These are phyloP conservation scores for Chironomus riparius DNA, from an alignment of 2,888 invertebrate genomes.

Conservation along the genomic window DNA sequence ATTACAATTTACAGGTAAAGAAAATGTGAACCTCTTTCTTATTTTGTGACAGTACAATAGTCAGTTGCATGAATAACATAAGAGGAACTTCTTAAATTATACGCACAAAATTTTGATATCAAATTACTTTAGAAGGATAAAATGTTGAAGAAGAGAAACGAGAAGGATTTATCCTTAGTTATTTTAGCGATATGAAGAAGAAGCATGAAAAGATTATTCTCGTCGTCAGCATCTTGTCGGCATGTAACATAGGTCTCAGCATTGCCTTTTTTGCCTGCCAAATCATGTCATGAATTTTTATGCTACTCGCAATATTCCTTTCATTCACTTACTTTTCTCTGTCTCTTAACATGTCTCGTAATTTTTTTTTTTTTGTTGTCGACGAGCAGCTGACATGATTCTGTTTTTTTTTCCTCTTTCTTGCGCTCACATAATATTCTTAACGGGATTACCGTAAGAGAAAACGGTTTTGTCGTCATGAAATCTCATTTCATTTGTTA, in stretches of 20 bases:
- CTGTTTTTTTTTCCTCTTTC: neutral
- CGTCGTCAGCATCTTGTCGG: neutral
- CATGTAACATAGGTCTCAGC: neutral
- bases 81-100: no score
- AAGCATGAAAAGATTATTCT: neutral
- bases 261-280: neutral
- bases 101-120: no score
- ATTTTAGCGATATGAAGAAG: no score
- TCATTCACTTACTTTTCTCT: neutral
- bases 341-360: neutral
- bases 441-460: constrained; percentile 15
- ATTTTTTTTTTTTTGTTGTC: neutral
- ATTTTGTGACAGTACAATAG: no score
- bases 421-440: constrained; percentile 6
- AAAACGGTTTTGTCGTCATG: constrained; percentile 12
- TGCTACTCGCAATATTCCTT: neutral
- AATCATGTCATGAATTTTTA: constrained; percentile 26
- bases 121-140: no score
- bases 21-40: neutral
- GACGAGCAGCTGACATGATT: constrained; percentile 24
- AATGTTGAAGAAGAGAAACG: no score
- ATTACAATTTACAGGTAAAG: constrained; percentile 16
- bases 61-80: no score
- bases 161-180: no score
- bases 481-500: neutral